Conservation (phyloP, 2,113 vertebrate genomes). For the Deroptyus accipitrinus region DNA sequence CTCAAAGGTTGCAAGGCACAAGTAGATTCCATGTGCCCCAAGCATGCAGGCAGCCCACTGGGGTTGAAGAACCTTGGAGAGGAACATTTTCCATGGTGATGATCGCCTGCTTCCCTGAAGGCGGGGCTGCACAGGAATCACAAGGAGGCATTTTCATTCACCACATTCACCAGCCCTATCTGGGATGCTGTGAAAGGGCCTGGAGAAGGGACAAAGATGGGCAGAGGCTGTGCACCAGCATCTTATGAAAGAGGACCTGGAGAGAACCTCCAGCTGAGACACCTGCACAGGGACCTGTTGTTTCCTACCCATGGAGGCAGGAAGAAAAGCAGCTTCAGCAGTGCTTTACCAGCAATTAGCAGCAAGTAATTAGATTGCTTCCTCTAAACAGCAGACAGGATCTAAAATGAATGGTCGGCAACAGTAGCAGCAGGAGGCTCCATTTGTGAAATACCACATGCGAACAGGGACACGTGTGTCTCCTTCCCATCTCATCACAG, state of each 20-base stretch:
- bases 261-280: background rate
- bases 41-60: background rate
- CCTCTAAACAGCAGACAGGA: rapidly evolving
- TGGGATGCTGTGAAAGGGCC: background rate
- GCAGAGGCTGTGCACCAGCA: background rate
- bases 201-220: background rate
- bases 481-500: background rate
- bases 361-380: background rate
- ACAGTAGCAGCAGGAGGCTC: background rate
- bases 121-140: background rate
- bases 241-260: background rate
- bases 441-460: background rate
- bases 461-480: background rate
- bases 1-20: background rate
- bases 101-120: background rate
- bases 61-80: background rate
- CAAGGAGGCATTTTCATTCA: background rate
- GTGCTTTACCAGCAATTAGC: background rate
- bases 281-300: background rate
- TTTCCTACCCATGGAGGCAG: background rate
- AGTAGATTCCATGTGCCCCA: background rate
- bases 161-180: background rate
- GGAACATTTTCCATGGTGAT: background rate
- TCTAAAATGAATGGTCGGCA: background rate
- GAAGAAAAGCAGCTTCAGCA: background rate